phyloP scores from a whole-genome alignment of 2,113 vertebrate species.

The Campylomormyrus tamandua region DNA sequence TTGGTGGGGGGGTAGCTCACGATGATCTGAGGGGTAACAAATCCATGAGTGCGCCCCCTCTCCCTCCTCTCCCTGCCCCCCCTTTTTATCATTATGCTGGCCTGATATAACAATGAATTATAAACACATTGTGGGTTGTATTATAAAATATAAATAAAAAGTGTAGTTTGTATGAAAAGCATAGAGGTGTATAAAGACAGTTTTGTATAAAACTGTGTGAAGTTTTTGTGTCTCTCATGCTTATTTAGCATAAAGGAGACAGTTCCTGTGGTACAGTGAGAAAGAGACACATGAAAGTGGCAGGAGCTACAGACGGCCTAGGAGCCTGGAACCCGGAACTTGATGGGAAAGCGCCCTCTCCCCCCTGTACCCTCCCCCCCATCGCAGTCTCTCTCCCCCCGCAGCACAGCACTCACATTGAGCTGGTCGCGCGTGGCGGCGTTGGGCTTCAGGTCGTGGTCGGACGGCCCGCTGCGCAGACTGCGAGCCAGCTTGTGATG shows the following conservation, averaged over 20 bases:
- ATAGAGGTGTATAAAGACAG: background rate
- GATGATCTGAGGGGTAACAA: slow-evolving; percentile 73
- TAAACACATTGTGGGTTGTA: background rate
- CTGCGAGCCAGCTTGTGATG: slow-evolving; percentile 97
- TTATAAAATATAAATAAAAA: background rate
- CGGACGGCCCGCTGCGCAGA: slow-evolving; percentile 90
- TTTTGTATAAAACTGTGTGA: background rate
- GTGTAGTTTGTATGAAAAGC: background rate
- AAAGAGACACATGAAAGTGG: background rate
- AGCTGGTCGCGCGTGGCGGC: slow-evolving; percentile 92
- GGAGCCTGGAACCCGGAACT: background rate
- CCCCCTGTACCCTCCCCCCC: no score
- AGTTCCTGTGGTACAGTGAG: background rate
- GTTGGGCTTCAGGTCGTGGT: slow-evolving; percentile 96
- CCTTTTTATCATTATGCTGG: background rate
- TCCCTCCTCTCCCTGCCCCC: background rate
- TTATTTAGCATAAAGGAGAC: background rate
- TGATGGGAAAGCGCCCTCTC: background rate
- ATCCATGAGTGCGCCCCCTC: background rate
- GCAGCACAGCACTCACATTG: slow-evolving; percentile 65
- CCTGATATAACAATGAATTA: background rate
- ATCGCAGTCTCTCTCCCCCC: background rate
- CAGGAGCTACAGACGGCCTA: background rate
- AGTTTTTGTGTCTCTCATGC: background rate
- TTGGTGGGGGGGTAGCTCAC: slow-evolving; percentile 97